Evolutionary conservation across 2,888 invertebrate species (phyloP).

Genomic region (Chloroclysta siterata): DNA sequence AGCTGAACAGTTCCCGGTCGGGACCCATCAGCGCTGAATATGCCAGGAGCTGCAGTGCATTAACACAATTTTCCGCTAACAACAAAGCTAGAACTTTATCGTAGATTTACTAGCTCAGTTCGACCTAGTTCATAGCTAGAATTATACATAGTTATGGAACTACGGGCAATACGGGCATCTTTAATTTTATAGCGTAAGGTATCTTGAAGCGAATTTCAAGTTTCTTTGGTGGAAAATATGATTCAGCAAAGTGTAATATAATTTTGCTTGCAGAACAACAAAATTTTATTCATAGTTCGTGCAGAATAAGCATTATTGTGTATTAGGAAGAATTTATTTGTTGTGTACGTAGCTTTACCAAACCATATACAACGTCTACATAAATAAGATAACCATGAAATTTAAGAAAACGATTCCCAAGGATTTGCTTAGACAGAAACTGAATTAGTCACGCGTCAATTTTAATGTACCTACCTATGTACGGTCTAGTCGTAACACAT

Average conservation of each 20-base stretch:
- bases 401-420: conserved; percentile 32
- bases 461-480: conserved; percentile 18
- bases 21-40: conserved; percentile 33
- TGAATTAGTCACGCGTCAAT: conserved; percentile 34
- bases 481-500: neutral
- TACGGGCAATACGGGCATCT: conserved; percentile 8
- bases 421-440: conserved; percentile 23
- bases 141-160: conserved; percentile 16
- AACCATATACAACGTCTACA: conserved; percentile 32
- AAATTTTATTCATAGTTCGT: too few relatives aligned
- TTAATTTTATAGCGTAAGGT: conserved; percentile 6
- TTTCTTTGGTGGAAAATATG: neutral
- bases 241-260: neutral
- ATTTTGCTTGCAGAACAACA: neutral
- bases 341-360: conserved; percentile 10
- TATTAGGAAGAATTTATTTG: neutral
- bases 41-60: conserved; percentile 34
- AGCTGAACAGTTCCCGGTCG: conserved; percentile 13
- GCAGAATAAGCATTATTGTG: neutral
- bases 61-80: conserved; percentile 40
- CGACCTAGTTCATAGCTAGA: conserved; percentile 33
- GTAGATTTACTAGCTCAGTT: conserved; percentile 30
- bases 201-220: conserved; percentile 5
- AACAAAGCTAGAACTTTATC: conserved; percentile 37
- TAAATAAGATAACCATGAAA: conserved; percentile 32